Evolutionary conservation across 92 coral and sea anemone species (phyloP).

Genomic region (Actinostola sp.): DNA sequence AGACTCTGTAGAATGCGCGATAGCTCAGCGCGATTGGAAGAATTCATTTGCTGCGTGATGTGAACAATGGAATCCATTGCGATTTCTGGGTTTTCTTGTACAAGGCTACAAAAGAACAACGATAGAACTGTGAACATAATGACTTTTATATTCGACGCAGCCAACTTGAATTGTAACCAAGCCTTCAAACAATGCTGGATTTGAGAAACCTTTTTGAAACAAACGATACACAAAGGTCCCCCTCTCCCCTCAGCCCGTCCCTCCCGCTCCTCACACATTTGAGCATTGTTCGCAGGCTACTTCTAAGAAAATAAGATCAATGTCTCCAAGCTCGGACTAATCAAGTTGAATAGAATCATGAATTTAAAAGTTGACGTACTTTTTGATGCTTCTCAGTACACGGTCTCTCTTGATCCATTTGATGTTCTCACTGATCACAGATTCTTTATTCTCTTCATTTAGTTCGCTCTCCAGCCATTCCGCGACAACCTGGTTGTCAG

Average conservation of each 20-base stretch:
- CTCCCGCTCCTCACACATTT: too few species aligned
- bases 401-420: constrained; percentile 95
- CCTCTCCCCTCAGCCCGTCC: too few species aligned
- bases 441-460: constrained; percentile 67
- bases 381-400: constrained; percentile 90
- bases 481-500: constrained; percentile 86
- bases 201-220: not conserved
- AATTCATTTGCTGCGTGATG: constrained; percentile 96
- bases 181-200: not conserved
- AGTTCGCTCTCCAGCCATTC: constrained; percentile 94
- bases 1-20: constrained; percentile 87
- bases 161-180: not conserved
- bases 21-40: constrained; percentile 83
- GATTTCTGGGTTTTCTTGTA: constrained; percentile 94
- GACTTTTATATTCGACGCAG: not conserved
- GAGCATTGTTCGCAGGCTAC: too few species aligned
- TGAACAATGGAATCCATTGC: constrained; percentile 99
- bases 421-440: constrained; percentile 92
- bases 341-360: too few species aligned
- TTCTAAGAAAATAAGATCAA: too few species aligned
- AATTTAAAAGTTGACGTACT: constrained; percentile 53
- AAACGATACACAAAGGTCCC: too few species aligned
- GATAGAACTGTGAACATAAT: not conserved
- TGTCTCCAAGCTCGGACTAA: too few species aligned
- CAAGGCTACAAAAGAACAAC: constrained; percentile 64